A percentile compares a stretch with the other conserved stretches of the same genome.
phyloP scores from a whole-genome alignment of 2,797 vertebrate genomes.

The Clarias platycephalus region DNA sequence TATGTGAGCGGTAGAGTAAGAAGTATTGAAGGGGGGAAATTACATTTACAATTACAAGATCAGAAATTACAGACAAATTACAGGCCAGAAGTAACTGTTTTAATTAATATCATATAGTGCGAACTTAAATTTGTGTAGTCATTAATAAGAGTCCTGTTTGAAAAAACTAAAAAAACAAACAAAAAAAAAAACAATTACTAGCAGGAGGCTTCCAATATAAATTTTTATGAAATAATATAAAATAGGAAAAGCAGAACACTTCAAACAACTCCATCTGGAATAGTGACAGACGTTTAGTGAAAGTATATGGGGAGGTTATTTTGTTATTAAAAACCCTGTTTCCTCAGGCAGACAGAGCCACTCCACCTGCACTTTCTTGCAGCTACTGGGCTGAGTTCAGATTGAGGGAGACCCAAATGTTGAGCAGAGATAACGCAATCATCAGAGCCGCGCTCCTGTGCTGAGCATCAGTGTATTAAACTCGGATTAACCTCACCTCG shows the following conservation, averaged over 20 bases:
- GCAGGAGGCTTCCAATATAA: conserved; percentile 59
- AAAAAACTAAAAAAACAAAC: no score
- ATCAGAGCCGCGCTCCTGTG: conserved; percentile 90
- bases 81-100: not conserved
- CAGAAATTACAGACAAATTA: not conserved
- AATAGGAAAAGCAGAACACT: conserved; percentile 88
- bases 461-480: conserved; percentile 93
- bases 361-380: conserved; percentile 90
- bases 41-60: no score
- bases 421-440: conserved; percentile 96
- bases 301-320: conserved; percentile 98
- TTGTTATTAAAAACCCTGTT: conserved; percentile 99
- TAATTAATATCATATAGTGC: not conserved
- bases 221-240: conserved; percentile 83
- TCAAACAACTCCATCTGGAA: conserved; percentile 98
- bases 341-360: conserved; percentile 93
- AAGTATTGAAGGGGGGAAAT: no score
- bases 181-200: not conserved
- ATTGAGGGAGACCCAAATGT: conserved; percentile 98
- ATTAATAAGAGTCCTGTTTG: not conserved
- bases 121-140: not conserved
- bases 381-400: conserved; percentile 97
- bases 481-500: conserved; percentile 95
- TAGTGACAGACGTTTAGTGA: conserved; percentile 90
- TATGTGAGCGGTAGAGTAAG: not conserved